Base-by-base conservation (phyloP, 2,888 invertebrate species). In the Limenitis camilla region DNA sequence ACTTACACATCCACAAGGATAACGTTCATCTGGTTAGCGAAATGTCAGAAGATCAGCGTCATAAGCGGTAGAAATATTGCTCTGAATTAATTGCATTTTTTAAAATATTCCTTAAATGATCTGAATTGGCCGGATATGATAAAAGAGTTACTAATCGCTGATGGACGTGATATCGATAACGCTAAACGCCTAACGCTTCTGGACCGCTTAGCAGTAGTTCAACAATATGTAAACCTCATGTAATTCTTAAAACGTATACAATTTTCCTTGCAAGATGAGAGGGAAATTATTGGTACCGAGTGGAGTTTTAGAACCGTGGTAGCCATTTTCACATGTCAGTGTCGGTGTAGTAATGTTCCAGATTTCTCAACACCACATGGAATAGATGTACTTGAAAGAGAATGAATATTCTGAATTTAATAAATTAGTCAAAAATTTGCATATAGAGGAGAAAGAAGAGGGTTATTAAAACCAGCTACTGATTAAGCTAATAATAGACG, bases 81-180 rank as follows among this genome's bases (percentile, higher is more conserved):
- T 28, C 40, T 6, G 40, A 29, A 29, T 5, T 29, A 6, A 29
- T 45, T 28, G 68, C 73, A 64, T 65, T 72, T 71, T 52, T 0
- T 68, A n/a, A 68, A 64, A 29, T 67, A 70, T 7, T 58, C 60
- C 1, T 65, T 64, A 30, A 67, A 67, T 40, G 62, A 69, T 32
- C 30, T 67, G 5, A 65, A 66, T 53, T 73, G 70, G 71, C 11
- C 60, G 2, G 73, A 74, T 28, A 71, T 70, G 63, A 58, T 61
- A 0, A 68, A 70, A 66, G 70, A 73, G 0, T 60, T 72, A 6
- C 54, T 74, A 5, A 65, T 71, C 6, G 66, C 65, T 0, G 68
- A 64, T 56, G 58, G 60, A 19, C 19, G 28, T 2, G 6, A 40
- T 5, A 9, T 29, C 4, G 10, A 29, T n/a, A 9, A 28, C 1